These are phyloP conservation scores for Pycnonotus jocosus DNA, from an alignment of 2,113 vertebrate species.

Conservation along the genomic window DNA sequence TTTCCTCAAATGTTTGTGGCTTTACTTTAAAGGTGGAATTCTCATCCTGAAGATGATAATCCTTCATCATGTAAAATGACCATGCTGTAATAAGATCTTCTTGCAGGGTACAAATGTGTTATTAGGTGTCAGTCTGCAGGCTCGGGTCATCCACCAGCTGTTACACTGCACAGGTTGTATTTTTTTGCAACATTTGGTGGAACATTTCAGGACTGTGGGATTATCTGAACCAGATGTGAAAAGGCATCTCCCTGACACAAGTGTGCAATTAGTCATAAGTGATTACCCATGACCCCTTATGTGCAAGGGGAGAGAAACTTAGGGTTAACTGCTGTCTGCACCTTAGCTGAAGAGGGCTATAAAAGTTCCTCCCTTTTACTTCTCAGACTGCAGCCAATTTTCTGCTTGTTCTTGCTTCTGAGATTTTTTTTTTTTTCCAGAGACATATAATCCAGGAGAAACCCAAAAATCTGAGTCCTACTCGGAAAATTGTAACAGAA, in stretches of 20 bases:
- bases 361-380: not conserved
- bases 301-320: not conserved
- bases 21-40: constrained; percentile 32
- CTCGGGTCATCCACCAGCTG: constrained; percentile 67
- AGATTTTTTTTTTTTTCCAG: not conserved
- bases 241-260: constrained; percentile 65
- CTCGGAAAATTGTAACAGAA: not conserved
- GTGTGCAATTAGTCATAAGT: constrained; percentile 70
- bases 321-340: constrained; percentile 53
- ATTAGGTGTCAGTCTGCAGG: constrained; percentile 55
- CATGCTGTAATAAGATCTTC: constrained; percentile 67
- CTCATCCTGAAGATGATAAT: constrained; percentile 43
- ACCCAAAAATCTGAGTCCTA: not conserved
- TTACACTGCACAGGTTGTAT: constrained; percentile 63
- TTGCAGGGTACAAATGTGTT: constrained; percentile 56
- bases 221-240: constrained; percentile 79
- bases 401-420: not conserved
- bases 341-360: constrained; percentile 17
- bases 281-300: constrained; percentile 63
- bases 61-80: constrained; percentile 52
- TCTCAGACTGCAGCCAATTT: not conserved
- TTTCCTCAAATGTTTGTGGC: not conserved
- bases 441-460: not conserved
- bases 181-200: constrained; percentile 76
- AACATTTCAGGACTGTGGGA: constrained; percentile 64